phyloP scores from a whole-genome alignment of 53 echinoderm and acorn worm genomes.

The Paracentrotus lividus region DNA sequence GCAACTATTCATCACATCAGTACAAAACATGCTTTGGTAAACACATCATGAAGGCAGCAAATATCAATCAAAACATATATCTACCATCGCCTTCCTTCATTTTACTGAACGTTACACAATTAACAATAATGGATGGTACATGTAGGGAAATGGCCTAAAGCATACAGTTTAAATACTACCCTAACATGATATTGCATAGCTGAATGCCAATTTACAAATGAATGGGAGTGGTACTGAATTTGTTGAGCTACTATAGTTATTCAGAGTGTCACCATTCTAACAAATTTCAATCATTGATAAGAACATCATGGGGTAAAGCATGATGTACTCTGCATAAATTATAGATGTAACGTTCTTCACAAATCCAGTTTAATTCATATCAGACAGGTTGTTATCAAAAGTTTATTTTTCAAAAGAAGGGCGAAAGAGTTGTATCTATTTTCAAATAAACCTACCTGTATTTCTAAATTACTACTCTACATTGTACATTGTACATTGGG shows the following conservation, averaged over 20 bases:
- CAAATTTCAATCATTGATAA: neutral
- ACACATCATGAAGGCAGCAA: constrained; percentile 24
- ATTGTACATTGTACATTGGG: neutral
- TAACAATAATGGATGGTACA: neutral
- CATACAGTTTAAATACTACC: neutral
- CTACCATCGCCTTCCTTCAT: neutral
- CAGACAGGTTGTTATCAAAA: neutral
- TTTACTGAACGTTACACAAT: neutral
- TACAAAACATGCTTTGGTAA: constrained; percentile 49
- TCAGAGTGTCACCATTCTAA: neutral
- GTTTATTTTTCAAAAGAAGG: neutral
- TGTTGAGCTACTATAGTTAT: neutral
- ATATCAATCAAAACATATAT: neutral
- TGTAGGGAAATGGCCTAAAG: neutral
- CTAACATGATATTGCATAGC: neutral
- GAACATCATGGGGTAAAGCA: neutral
- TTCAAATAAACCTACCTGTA: neutral
- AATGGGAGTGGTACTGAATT: neutral
- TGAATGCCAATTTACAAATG: neutral
- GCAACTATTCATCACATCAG: constrained; percentile 43
- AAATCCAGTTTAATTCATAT: neutral
- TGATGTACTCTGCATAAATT: neutral
- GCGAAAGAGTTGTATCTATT: neutral
- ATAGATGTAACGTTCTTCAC: neutral
- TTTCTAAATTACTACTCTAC: neutral